Conservation (phyloP, 2,797 vertebrate species). For the Sebastes trivittatus region DNA sequence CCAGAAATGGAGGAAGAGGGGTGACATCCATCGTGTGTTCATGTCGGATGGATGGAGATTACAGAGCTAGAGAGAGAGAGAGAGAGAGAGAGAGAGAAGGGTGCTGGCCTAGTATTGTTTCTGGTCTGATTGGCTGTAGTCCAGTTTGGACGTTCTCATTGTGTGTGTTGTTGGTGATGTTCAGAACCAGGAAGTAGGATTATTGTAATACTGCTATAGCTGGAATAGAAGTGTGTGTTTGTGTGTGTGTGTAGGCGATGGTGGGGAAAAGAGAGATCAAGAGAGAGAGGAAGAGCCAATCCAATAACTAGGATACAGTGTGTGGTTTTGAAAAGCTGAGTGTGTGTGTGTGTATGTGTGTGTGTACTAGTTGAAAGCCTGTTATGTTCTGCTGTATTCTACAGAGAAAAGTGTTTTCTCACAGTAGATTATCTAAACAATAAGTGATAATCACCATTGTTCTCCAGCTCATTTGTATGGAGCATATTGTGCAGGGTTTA, state of each 20-base stretch:
- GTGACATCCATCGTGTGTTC: conserved; percentile 28
- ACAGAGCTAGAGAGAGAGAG: not conserved
- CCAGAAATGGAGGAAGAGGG: conserved; percentile 32
- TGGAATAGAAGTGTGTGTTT: not conserved
- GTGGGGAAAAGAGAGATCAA: not conserved
- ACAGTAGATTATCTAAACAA: conserved; percentile 71
- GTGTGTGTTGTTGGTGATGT: conserved; percentile 25
- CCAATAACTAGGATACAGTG: conserved; percentile 29
- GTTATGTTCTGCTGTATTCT: conserved; percentile 40
- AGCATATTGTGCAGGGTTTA: conserved; percentile 25
- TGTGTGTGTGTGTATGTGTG: conserved; percentile 3
- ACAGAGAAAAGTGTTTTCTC: conserved; percentile 55
- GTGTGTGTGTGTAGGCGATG: not conserved
- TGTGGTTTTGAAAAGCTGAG: conserved; percentile 19
- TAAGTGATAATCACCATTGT: conserved; percentile 70
- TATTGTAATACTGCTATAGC: conserved; percentile 24
- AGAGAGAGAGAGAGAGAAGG: not conserved
- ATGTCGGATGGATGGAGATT: conserved; percentile 29
- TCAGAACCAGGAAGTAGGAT: conserved; percentile 36
- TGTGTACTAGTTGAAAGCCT: conserved; percentile 25
- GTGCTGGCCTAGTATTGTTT: not conserved
- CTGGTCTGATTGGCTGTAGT: conserved; percentile 12
- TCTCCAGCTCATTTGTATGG: conserved; percentile 41
- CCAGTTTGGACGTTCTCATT: conserved; percentile 21
- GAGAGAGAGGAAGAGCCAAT: conserved; percentile 18